A percentile compares a stretch with the other conserved stretches of the same genome.
These are phyloP conservation scores for Vicugna pacos DNA, from an alignment of 2,113 vertebrate genomes.

Conservation along the genomic window DNA sequence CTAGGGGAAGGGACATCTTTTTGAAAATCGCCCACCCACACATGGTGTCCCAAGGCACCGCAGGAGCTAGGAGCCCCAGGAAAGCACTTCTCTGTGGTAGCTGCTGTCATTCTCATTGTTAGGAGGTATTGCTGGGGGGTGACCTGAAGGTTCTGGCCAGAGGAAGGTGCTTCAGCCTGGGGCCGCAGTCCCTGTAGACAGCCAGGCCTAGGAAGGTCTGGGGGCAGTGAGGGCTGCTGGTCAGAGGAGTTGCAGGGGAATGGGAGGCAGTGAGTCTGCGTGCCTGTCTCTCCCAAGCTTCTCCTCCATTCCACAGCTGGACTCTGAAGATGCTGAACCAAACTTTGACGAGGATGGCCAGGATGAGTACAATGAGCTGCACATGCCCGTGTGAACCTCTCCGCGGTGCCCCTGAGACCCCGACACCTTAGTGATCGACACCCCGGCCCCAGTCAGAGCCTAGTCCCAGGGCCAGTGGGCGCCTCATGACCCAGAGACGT, in stretches of 20 bases:
- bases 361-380: slow-evolving; percentile 98
- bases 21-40: neutral
- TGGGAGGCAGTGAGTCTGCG: fast-evolving
- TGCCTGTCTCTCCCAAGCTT: slow-evolving; percentile 43
- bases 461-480: neutral
- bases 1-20: neutral
- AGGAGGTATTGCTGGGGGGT: neutral
- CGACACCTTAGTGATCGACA: neutral
- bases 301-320: slow-evolving; percentile 89
- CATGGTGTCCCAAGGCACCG: neutral
- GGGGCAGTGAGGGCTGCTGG: neutral
- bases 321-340: slow-evolving; percentile 95
- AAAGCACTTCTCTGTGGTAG: neutral
- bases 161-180: neutral
- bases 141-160: neutral
- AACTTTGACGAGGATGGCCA: slow-evolving; percentile 97
- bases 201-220: neutral
- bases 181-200: neutral
- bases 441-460: neutral
- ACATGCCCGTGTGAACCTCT: slow-evolving; percentile 95
- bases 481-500: slow-evolving; percentile 16
- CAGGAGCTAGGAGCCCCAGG: neutral
- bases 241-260: neutral
- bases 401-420: slow-evolving; percentile 18
- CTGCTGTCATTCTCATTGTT: neutral